Evolutionary conservation across 2,113 vertebrate species (phyloP).

Genomic region (Osmerus eperlanus): DNA sequence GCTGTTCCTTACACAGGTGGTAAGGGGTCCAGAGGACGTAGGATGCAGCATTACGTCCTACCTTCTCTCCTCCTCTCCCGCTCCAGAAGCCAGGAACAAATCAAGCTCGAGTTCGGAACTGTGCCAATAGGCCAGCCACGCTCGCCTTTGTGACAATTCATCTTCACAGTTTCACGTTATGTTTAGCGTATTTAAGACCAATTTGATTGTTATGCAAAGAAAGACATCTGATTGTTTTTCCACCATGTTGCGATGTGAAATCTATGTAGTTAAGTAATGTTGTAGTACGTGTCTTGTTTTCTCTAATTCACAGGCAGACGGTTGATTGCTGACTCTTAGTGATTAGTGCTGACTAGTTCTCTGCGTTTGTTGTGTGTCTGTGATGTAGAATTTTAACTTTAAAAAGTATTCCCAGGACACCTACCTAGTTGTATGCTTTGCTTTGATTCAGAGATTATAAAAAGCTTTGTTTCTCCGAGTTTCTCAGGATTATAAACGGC

Average conservation of each 20-base stretch:
- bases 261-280: not conserved
- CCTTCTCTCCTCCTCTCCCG: slow-evolving; percentile 6
- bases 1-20: slow-evolving; percentile 34
- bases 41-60: slow-evolving; percentile 25
- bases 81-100: slow-evolving; percentile 40
- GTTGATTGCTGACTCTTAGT: not conserved
- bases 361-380: not conserved
- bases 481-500: slow-evolving; percentile 1
- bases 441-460: slow-evolving; percentile 1
- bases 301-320: not conserved
- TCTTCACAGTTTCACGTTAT: no score
- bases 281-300: not conserved
- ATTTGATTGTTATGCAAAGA: no score
- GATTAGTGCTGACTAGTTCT: not conserved
- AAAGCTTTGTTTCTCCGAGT: not conserved
- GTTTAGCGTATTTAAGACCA: no score
- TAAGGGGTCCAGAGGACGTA: slow-evolving; percentile 14
- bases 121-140: not conserved
- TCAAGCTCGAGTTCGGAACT: slow-evolving; percentile 17
- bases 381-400: not conserved
- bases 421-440: not conserved
- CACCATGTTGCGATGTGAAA: no score
- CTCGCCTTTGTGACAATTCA: not conserved
- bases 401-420: not conserved
- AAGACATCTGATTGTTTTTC: no score